phyloP scores from a whole-genome alignment of 2,888 invertebrate species.

The Synergus japonicus region DNA sequence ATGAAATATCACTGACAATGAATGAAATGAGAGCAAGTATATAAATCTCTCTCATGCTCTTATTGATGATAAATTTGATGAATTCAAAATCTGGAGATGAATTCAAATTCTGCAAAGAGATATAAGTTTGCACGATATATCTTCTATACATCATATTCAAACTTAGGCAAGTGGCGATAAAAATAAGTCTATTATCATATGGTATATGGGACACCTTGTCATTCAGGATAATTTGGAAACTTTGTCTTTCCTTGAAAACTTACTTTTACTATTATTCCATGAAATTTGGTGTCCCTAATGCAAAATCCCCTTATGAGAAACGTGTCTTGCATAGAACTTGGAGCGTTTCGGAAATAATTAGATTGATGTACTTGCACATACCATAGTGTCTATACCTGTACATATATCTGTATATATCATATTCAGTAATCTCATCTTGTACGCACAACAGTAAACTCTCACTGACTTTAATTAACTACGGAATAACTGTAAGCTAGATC shows the following conservation, averaged over 20 bases:
- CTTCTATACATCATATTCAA: not conserved
- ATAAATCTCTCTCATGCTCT: not conserved
- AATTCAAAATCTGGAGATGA: not conserved
- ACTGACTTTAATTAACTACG: slow-evolving; percentile 32
- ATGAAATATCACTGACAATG: not conserved
- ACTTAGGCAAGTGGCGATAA: not conserved
- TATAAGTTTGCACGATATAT: not conserved
- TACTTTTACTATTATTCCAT: slow-evolving; percentile 5
- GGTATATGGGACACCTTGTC: not conserved
- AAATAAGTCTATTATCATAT: not conserved
- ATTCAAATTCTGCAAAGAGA: not conserved
- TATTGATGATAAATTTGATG: not conserved
- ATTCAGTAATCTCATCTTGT: slow-evolving; percentile 20
- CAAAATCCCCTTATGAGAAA: slow-evolving; percentile 54
- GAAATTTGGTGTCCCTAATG: slow-evolving; percentile 2
- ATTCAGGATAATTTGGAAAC: not conserved
- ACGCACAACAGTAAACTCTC: slow-evolving; percentile 24
- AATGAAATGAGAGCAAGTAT: not conserved
- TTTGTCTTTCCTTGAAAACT: not conserved
- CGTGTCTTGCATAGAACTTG: slow-evolving; percentile 65
- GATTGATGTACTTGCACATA: slow-evolving; percentile 49
- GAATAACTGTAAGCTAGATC: slow-evolving; percentile 12
- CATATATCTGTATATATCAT: not conserved
- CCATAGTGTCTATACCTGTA: not conserved
- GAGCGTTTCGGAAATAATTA: slow-evolving; percentile 55